Conservation (phyloP, 2,113 vertebrate genomes). For the Otolemur garnettii region DNA sequence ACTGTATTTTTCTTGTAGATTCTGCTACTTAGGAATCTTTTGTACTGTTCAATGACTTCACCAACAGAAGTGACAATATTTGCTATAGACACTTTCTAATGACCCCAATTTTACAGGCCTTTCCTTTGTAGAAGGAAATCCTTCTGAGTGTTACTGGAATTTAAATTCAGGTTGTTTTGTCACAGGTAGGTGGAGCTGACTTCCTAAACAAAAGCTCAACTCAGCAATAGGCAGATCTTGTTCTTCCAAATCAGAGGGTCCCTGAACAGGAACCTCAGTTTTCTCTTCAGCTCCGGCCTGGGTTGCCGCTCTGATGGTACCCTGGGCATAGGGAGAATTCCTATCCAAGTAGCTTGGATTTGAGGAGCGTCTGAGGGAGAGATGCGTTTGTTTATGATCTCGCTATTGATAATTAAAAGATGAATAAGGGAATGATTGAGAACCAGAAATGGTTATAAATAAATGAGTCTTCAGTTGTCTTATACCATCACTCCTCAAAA, state of each 20-base stretch:
- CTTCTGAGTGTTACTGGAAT: no score
- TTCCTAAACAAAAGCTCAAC: neutral
- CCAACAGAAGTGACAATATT: no score
- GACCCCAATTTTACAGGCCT: no score
- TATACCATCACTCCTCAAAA: constrained; percentile 1
- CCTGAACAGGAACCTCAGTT: neutral
- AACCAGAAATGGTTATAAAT: neutral
- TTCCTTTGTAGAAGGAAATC: no score
- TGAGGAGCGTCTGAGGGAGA: neutral
- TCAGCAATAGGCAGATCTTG: neutral
- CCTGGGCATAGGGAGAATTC: accelerated
- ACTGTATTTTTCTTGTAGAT: no score
- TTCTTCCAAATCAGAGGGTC: neutral
- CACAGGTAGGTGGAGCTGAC: neutral
- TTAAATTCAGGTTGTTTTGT: neutral
- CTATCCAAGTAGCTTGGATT: neutral
- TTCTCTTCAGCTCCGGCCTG: neutral
- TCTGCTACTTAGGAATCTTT: no score
- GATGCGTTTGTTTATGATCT: neutral
- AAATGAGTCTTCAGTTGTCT: neutral
- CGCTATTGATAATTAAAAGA: neutral
- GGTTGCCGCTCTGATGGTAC: neutral
- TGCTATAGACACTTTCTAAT: no score
- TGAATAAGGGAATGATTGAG: neutral
- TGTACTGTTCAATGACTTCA: no score